Conservation (phyloP, 2,113 vertebrate species). For the Lophochroa leadbeateri region DNA sequence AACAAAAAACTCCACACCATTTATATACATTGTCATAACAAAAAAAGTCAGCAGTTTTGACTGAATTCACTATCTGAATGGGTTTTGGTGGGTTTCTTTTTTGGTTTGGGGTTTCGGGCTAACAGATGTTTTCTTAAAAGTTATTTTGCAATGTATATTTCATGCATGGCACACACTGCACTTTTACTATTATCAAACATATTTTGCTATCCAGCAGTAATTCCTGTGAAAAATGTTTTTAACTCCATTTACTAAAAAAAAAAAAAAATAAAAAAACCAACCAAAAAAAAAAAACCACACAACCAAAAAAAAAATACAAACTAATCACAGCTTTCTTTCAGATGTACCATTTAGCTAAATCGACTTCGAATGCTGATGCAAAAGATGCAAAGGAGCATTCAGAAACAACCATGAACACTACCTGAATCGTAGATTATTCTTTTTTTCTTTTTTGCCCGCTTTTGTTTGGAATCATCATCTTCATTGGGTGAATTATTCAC, state of each 20-base stretch:
- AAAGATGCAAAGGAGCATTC: not conserved
- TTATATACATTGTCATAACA: not conserved
- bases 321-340: not conserved
- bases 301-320: not conserved
- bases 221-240: not conserved
- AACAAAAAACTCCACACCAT: not conserved
- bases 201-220: not conserved
- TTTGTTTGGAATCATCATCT: conserved; percentile 65
- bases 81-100: not conserved
- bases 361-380: not conserved
- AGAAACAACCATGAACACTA: conserved; percentile 32
- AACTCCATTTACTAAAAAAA: not conserved
- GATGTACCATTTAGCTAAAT: not conserved
- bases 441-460: conserved; percentile 82
- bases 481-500: conserved; percentile 78
- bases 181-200: not conserved
- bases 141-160: not conserved
- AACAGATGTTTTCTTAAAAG: not conserved
- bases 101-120: rapidly evolving
- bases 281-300: too few relatives aligned
- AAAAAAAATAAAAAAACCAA: not conserved
- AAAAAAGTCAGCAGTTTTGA: not conserved
- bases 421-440: conserved; percentile 87
- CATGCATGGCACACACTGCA: not conserved
- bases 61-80: not conserved